phyloP scores from a whole-genome alignment of 2,113 vertebrate genomes.

The Orthonyx spaldingii region DNA sequence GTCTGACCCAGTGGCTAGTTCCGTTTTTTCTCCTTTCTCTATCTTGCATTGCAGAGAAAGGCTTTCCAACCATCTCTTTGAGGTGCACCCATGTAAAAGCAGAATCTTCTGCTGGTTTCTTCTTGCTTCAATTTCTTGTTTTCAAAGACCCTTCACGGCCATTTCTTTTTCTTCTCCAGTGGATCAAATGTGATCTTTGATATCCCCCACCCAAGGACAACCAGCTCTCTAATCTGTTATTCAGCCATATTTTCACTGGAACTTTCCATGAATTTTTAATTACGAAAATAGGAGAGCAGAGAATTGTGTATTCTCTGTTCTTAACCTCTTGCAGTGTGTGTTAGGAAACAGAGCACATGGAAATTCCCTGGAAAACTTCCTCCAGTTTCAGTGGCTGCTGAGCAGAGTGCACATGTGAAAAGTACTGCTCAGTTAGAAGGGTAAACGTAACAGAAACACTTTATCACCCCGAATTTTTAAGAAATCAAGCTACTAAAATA shows the following conservation, averaged over 20 bases:
- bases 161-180: not conserved
- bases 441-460: not conserved
- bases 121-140: not conserved
- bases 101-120: not conserved
- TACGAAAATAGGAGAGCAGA: not conserved
- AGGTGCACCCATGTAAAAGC: not conserved
- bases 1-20: not conserved
- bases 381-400: not conserved
- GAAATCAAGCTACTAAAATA: not conserved
- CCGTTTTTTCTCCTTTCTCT: not conserved
- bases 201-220: not conserved
- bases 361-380: not conserved
- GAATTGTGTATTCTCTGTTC: not conserved
- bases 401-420: not conserved
- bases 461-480: not conserved
- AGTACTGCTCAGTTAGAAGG: not conserved
- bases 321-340: not conserved
- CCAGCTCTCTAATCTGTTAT: not conserved
- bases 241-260: not conserved
- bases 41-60: not conserved
- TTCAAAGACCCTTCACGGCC: not conserved
- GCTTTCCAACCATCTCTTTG: not conserved
- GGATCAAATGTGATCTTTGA: not conserved
- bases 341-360: not conserved
- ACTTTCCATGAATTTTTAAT: not conserved